Evolutionary conservation across 64 coral and sea anemone species (phyloP), one percentile per base, ranked within the genome.

Genomic region (Montipora capricornis): DNA sequence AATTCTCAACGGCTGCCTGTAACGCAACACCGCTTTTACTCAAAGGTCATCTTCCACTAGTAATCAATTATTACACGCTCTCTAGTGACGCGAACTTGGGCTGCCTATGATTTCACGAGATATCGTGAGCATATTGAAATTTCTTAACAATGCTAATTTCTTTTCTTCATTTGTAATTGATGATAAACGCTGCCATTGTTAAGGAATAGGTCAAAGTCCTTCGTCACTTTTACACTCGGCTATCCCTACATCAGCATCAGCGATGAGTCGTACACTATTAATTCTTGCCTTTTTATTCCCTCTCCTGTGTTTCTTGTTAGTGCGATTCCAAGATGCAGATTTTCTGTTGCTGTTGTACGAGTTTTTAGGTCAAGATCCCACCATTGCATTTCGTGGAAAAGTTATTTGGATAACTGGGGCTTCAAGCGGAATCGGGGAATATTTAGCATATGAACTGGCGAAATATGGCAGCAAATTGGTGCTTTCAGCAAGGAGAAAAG

Each of bases 351-450:
- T 88, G 5, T 62, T 89, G 61, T 94, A 49, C 52, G 88, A 89
- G 47, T 80, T 53, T 60, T 75, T 95, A 24, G 88, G 93, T 67
- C 45, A 86, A 66, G 62, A 73, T 8, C 93, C 88, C 0, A 76
- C 87, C 7, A 22, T 66, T 70, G 88, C 45, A 14, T 82, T 95
- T 55, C 19, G n/a, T 2, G 80, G 88, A 3, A 95, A 95, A 45
- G 93, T 95, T 3, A 73, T 90, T 48, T 96, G 92, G 95, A 94
- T 96, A 44, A 96, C 80, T 2, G 92, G 88, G 0, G 95, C 92
- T 44, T 94, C 88, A 0, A 94, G 92, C 20, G 92, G 95, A 11
- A 91, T 96, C 4, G 88, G 95, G 6, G 92, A 94, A 57, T 68
- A 96, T 48, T 47, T 94, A 11, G 87, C 93, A 3, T 94, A 94